phyloP scores from a whole-genome alignment of 2,888 invertebrate genomes.

The Notodonta ziczac region DNA sequence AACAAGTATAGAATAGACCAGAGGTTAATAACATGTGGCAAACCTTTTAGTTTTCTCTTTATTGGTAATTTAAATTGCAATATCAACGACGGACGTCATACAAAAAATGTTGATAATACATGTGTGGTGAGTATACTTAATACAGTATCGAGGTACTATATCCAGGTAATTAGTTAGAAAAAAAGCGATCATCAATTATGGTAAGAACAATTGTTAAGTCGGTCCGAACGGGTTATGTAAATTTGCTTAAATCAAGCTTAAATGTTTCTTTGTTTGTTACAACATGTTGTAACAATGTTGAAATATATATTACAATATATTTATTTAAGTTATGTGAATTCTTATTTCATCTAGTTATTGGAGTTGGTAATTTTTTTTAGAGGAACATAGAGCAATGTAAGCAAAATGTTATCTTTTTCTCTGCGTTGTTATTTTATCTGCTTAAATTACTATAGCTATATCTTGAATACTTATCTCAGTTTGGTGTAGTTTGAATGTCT shows the following conservation, averaged over 20 bases:
- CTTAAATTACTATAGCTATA: no score
- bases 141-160: neutral
- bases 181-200: constrained; percentile 18
- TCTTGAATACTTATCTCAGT: no score
- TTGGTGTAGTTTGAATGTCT: no score
- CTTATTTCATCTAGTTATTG: neutral
- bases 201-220: constrained; percentile 14
- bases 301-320: constrained; percentile 7
- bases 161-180: constrained; percentile 1
- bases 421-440: no score
- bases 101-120: neutral
- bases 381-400: neutral
- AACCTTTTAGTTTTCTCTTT: neutral
- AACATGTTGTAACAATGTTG: constrained; percentile 9
- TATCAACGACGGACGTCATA: neutral
- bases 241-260: constrained; percentile 24
- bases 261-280: constrained; percentile 21
- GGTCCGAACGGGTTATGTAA: constrained; percentile 22
- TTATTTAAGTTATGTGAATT: neutral
- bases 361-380: neutral
- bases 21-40: neutral
- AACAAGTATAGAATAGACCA: no score
- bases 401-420: no score
- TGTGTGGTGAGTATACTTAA: neutral
- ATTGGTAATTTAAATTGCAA: neutral